Evolutionary conservation across 1,140 invertebrate species (phyloP).

Genomic region (Brachystomella parvula): DNA sequence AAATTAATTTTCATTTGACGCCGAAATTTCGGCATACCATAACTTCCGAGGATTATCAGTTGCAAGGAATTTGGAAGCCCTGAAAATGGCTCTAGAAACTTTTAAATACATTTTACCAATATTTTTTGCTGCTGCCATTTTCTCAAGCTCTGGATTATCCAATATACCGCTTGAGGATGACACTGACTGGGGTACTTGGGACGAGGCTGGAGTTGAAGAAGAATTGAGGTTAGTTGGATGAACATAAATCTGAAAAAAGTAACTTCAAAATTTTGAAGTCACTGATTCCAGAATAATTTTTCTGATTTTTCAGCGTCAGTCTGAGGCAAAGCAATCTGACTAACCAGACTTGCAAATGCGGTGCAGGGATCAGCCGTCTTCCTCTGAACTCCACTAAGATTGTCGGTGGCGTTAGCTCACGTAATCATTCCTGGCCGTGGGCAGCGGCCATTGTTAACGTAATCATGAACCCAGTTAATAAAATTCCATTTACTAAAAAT

Average conservation of each 20-base stretch:
- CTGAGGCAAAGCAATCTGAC: neutral
- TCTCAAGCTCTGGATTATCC: neutral
- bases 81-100: too few species aligned
- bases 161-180: neutral
- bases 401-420: constrained; percentile 7
- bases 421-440: constrained; percentile 31
- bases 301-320: neutral
- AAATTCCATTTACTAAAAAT: neutral
- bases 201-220: neutral
- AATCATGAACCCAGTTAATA: constrained; percentile 3
- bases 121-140: neutral
- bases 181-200: constrained; percentile 5
- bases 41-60: too few species aligned
- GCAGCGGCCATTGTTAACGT: constrained; percentile 23
- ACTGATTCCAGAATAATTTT: too few species aligned
- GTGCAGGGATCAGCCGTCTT: neutral
- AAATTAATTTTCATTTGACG: too few species aligned
- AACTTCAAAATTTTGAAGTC: neutral
- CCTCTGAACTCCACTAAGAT: neutral
- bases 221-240: neutral
- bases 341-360: neutral
- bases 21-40: too few species aligned
- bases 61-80: too few species aligned
- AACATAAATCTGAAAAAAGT: neutral
- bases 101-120: neutral